Evolutionary conservation across 2,888 invertebrate genomes (phyloP), one percentile per base, ranked within the genome.

Genomic region (Lymantria monacha): DNA sequence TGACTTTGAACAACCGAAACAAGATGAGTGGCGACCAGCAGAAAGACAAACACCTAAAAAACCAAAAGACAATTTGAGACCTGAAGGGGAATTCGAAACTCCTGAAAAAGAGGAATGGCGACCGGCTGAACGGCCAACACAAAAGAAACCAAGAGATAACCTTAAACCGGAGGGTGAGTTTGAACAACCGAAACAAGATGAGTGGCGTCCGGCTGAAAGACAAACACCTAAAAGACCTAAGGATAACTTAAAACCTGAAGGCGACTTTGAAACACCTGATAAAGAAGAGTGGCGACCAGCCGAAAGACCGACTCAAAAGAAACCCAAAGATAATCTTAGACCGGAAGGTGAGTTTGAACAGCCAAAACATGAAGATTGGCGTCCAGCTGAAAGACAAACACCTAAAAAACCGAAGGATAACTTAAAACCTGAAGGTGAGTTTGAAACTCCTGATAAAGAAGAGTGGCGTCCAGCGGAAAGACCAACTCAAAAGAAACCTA

Each of bases 161-260:
- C 69, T 94, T 0, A 82, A 79, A 47, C 92, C 93, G 0, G 94
- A 95, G 73, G 93, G 94, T 0, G 92, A 61, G 61, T 88, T 51
- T 61, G 61, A 70, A 74, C 52, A 61, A 69, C 70, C 41, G 65
- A 61, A 61, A 0, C 55, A 57, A 0, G 61, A 61, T 14, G 14
- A 41, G 10, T 41, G 41, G 41, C 41, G 41, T 1, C 41, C 41
- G 5, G 41, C 41, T 7, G 41, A 41, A 8, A 9, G 57, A 0
- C 38, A 1, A 0, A 48, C 44, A 0, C 54, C 1, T 0, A 85
- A 71, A 3, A 88, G 76, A 56, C 90, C 86, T 0, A 64, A 82
- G 5, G 93, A 93, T 57, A 93, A 93, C 15, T 48, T 77, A 0
- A 61, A 42, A 1, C 62, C 62, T 0, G 63, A 63, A 70, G 93